A percentile compares a stretch with the other conserved stretches of the same genome.
These are phyloP conservation scores for Pammene fasciana DNA, from an alignment of 2,888 invertebrate genomes.

Conservation along the genomic window DNA sequence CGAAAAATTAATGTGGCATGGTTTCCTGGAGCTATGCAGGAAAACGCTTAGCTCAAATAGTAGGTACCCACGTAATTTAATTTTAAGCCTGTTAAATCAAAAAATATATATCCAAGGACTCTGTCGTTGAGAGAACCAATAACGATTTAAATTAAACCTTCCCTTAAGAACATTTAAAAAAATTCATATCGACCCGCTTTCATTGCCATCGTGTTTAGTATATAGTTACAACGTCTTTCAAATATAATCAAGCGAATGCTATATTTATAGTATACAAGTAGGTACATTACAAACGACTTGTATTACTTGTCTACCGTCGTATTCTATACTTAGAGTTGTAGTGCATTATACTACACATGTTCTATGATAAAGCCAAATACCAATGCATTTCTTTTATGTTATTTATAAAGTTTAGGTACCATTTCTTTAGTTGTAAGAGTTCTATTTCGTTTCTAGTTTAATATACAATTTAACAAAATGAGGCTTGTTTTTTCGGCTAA, in stretches of 20 bases:
- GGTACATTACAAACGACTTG: slow-evolving; percentile 38
- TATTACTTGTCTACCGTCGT: slow-evolving; percentile 45
- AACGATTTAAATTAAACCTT: too few species aligned
- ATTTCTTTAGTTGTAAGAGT: slow-evolving; percentile 49
- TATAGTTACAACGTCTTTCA: slow-evolving; percentile 13
- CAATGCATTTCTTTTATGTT: slow-evolving; percentile 81
- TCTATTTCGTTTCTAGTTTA: slow-evolving; percentile 41
- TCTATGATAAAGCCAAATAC: slow-evolving; percentile 83
- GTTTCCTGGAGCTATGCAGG: too few species aligned
- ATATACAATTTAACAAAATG: slow-evolving; percentile 30
- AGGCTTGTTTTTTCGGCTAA: slow-evolving; percentile 2
- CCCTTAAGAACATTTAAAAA: background rate
- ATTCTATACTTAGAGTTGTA: slow-evolving; percentile 78
- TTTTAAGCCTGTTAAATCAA: too few species aligned
- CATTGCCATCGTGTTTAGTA: background rate
- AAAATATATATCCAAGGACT: too few species aligned
- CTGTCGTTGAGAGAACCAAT: too few species aligned
- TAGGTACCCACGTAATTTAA: too few species aligned
- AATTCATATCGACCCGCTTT: too few species aligned
- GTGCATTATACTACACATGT: slow-evolving; percentile 72
- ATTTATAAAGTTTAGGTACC: slow-evolving; percentile 72
- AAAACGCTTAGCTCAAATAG: too few species aligned
- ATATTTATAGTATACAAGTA: slow-evolving; percentile 42
- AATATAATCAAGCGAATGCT: slow-evolving; percentile 30
- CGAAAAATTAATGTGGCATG: too few species aligned